These are phyloP conservation scores for Potorous gilbertii DNA, from an alignment of 2,797 vertebrate species.

Conservation along the genomic window DNA sequence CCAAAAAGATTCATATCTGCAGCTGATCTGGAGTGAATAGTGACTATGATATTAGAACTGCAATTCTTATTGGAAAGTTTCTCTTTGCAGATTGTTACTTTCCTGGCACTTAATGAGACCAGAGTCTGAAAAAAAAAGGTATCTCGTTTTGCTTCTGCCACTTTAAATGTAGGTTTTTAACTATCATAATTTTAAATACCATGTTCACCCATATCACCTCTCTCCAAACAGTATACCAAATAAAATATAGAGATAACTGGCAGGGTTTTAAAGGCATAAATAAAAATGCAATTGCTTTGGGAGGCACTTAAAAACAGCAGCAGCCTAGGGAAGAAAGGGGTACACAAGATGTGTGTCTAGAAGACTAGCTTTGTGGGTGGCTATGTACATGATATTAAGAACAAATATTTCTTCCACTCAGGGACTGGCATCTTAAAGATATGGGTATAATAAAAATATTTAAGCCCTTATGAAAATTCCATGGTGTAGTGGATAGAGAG, in stretches of 20 bases:
- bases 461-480: slow-evolving; percentile 54
- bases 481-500: neutral
- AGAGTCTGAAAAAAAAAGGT: slow-evolving; percentile 66
- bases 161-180: slow-evolving; percentile 72
- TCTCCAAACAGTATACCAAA: slow-evolving; percentile 68
- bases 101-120: slow-evolving; percentile 70
- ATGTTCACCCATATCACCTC: slow-evolving; percentile 59
- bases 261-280: slow-evolving; percentile 71
- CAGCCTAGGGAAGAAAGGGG: slow-evolving; percentile 56
- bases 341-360: slow-evolving; percentile 29
- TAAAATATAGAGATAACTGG: slow-evolving; percentile 73
- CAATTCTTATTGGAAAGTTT: slow-evolving; percentile 62
- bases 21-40: slow-evolving; percentile 65
- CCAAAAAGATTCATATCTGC: slow-evolving; percentile 66
- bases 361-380: slow-evolving; percentile 58
- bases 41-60: slow-evolving; percentile 66
- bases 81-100: slow-evolving; percentile 66
- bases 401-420: slow-evolving; percentile 42
- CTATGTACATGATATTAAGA: slow-evolving; percentile 50
- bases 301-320: slow-evolving; percentile 69
- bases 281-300: slow-evolving; percentile 75
- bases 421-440: slow-evolving; percentile 43
- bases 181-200: slow-evolving; percentile 62
- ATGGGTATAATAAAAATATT: slow-evolving; percentile 43
- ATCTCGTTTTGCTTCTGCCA: slow-evolving; percentile 66